Percentiles rank a stretch among this genome's conserved stretches.
phyloP scores from a whole-genome alignment of 2,113 vertebrate genomes.

The Limnothrissa miodon region DNA sequence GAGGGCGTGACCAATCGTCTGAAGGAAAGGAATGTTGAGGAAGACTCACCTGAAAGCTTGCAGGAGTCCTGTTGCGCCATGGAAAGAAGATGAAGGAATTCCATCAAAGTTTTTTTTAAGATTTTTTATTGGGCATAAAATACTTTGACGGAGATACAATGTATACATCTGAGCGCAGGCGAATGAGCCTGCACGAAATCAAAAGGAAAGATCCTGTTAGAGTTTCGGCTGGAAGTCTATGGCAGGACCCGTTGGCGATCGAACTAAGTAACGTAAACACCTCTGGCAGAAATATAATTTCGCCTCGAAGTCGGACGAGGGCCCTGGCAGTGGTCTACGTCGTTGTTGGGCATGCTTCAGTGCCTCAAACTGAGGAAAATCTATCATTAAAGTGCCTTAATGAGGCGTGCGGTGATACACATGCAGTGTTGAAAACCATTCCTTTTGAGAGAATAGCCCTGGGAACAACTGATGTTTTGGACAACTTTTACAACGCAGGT shows the following conservation, averaged over 20 bases:
- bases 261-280: conserved; percentile 69
- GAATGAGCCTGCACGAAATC: conserved; percentile 65
- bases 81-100: neutral
- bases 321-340: conserved; percentile 75
- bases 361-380: conserved; percentile 61
- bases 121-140: neutral
- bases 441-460: conserved; percentile 72
- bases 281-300: conserved; percentile 39
- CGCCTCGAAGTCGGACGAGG: conserved; percentile 67
- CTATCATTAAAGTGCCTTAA: conserved; percentile 72
- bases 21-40: neutral
- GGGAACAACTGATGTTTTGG: conserved; percentile 73
- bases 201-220: conserved; percentile 55
- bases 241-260: conserved; percentile 79
- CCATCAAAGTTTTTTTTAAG: neutral
- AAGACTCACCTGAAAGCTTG: conserved; percentile 50
- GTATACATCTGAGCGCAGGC: conserved; percentile 70
- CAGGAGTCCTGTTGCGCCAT: neutral
- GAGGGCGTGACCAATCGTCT: conserved; percentile 19
- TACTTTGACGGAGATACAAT: conserved; percentile 41
- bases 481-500: conserved; percentile 88
- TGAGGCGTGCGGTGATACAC: conserved; percentile 75
- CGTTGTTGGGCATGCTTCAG: conserved; percentile 63
- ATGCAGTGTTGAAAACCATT: conserved; percentile 65
- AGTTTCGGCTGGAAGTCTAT: conserved; percentile 77